These are phyloP conservation scores for Cygnus olor DNA, from an alignment of 2,797 vertebrate genomes.

Conservation along the genomic window DNA sequence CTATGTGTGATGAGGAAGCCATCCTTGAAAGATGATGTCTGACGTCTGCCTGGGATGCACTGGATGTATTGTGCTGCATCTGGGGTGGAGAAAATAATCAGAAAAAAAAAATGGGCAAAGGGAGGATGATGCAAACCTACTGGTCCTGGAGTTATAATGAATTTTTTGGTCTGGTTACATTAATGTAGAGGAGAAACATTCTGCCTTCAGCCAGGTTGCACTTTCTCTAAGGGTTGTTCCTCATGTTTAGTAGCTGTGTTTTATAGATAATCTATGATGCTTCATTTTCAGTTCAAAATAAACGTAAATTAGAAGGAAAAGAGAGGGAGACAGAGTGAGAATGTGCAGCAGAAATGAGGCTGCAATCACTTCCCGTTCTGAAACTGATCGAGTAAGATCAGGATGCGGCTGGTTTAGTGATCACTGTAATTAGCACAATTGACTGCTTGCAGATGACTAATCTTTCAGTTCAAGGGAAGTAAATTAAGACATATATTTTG, in stretches of 20 bases:
- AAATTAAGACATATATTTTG: slow-evolving; percentile 25
- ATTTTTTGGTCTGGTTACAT: neutral
- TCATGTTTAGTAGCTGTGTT: neutral
- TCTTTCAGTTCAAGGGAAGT: slow-evolving; percentile 24
- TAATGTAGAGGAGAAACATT: neutral
- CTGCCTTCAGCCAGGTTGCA: neutral
- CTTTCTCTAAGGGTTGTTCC: neutral
- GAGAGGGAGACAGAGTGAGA: neutral
- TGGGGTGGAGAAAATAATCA: neutral
- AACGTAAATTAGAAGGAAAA: neutral
- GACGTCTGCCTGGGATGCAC: neutral
- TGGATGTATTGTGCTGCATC: neutral
- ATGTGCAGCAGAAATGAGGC: neutral
- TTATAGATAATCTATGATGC: neutral
- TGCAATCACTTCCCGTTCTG: slow-evolving; percentile 8
- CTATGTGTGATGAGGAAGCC: neutral
- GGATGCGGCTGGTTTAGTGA: neutral
- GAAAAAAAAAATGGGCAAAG: neutral
- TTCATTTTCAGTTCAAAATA: slow-evolving; percentile 26
- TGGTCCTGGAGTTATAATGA: neutral
- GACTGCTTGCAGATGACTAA: slow-evolving; percentile 43
- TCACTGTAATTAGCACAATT: slow-evolving; percentile 39
- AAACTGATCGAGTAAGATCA: neutral
- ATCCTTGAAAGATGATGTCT: neutral
- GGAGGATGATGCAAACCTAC: neutral